phyloP scores from a whole-genome alignment of 2,113 vertebrate species.

The Cairina moschata region DNA sequence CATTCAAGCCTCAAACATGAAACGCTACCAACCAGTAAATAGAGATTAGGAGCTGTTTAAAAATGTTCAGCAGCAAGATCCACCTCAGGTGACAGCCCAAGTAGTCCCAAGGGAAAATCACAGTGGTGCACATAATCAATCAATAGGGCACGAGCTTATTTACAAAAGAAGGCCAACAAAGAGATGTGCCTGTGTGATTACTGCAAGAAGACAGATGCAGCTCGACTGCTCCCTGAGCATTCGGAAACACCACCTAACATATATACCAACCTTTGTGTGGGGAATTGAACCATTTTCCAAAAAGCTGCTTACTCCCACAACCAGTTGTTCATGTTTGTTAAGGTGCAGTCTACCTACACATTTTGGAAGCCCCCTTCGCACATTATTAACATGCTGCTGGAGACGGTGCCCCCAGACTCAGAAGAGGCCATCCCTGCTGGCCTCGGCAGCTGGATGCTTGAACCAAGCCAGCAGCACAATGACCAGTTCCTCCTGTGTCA shows the following conservation, averaged over 20 bases:
- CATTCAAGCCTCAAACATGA: neutral
- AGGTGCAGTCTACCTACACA: neutral
- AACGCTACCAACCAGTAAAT: neutral
- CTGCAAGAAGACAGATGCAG: neutral
- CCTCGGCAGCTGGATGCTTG: neutral
- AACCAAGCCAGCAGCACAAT: neutral
- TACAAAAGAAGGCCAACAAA: neutral
- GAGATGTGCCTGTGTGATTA: neutral
- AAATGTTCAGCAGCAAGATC: neutral
- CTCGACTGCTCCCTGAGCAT: neutral
- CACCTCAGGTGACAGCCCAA: neutral
- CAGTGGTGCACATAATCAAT: neutral
- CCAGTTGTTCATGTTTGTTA: neutral
- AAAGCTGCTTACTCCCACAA: neutral
- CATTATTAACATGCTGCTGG: neutral
- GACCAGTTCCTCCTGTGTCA: neutral
- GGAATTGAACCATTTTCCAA: neutral
- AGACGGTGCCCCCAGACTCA: neutral
- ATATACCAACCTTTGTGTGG: neutral
- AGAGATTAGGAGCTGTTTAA: neutral
- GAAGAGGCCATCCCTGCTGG: neutral
- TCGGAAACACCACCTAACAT: neutral
- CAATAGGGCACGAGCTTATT: neutral
- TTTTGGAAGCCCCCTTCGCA: neutral
- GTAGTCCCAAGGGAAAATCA: neutral